Percentiles rank a stretch among this genome's conserved stretches.
These are phyloP conservation scores for Thecophora atra DNA, from an alignment of 2,888 invertebrate genomes.

Conservation along the genomic window DNA sequence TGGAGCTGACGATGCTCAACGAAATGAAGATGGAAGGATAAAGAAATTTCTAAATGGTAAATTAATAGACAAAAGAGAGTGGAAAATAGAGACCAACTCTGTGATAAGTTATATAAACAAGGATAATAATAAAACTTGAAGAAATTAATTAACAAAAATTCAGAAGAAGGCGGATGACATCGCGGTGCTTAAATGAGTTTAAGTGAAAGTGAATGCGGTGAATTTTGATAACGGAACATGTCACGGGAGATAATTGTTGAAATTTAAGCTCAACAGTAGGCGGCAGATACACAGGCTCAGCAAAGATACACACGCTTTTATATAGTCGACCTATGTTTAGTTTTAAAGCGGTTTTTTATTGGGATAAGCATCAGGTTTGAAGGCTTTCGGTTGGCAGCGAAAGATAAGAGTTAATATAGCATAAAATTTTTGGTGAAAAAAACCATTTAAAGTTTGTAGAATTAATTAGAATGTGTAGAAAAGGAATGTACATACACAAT, in stretches of 20 bases:
- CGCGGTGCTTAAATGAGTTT: too few relatives aligned
- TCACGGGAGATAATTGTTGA: conserved; percentile 25
- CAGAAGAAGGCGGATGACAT: too few relatives aligned
- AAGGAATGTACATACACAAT: too few relatives aligned
- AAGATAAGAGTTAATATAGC: conserved; percentile 35
- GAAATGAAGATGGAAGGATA: background rate
- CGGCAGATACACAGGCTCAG: background rate
- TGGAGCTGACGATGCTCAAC: background rate
- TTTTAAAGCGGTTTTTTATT: background rate
- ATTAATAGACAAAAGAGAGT: background rate
- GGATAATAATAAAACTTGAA: too few relatives aligned
- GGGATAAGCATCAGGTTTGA: background rate
- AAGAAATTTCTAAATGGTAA: background rate
- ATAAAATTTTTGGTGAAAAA: background rate
- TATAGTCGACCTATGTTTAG: background rate
- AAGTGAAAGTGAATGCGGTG: too few relatives aligned
- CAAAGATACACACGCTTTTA: background rate
- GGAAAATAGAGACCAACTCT: background rate
- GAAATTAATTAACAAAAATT: too few relatives aligned
- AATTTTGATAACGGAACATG: conserved; percentile 25
- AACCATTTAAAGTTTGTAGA: too few relatives aligned
- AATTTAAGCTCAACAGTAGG: conserved; percentile 18
- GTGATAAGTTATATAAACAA: too few relatives aligned
- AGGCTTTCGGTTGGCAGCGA: conserved; percentile 21
- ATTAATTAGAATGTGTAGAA: too few relatives aligned